Conservation (phyloP, 2,113 vertebrate genomes). For the Gambusia holbrooki region DNA sequence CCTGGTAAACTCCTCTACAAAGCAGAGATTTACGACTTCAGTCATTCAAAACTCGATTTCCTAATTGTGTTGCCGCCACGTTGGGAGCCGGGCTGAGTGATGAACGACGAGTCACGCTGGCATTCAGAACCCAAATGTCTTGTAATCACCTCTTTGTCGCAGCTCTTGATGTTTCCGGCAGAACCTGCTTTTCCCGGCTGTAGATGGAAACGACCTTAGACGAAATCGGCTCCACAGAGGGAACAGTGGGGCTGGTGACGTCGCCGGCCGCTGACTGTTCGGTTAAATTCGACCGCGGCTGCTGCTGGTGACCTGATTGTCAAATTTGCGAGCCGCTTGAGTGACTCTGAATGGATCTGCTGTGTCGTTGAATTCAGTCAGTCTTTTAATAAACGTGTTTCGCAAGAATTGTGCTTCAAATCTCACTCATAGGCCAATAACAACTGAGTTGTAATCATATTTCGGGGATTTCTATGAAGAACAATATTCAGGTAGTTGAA, state of each 20-base stretch:
- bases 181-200: not conserved
- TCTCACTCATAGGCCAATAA: too few species aligned
- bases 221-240: not conserved
- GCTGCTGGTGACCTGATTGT: too few species aligned
- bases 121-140: not conserved
- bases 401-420: too few species aligned
- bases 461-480: too few species aligned
- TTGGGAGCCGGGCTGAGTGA: not conserved
- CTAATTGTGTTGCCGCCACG: not conserved
- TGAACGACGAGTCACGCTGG: not conserved
- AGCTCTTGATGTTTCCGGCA: not conserved
- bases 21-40: not conserved
- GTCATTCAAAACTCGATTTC: not conserved
- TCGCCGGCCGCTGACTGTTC: not conserved
- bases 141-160: not conserved
- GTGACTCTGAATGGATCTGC: too few species aligned
- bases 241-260: not conserved
- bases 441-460: too few species aligned
- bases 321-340: too few species aligned
- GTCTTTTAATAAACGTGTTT: too few species aligned
- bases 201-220: not conserved
- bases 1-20: not conserved
- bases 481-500: too few species aligned
- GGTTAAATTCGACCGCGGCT: not conserved
- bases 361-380: too few species aligned